These are phyloP conservation scores for Cassiopea andromeda DNA, from an alignment of 30 jellyfish, hydroid and myxozoan species.

Conservation along the genomic window DNA sequence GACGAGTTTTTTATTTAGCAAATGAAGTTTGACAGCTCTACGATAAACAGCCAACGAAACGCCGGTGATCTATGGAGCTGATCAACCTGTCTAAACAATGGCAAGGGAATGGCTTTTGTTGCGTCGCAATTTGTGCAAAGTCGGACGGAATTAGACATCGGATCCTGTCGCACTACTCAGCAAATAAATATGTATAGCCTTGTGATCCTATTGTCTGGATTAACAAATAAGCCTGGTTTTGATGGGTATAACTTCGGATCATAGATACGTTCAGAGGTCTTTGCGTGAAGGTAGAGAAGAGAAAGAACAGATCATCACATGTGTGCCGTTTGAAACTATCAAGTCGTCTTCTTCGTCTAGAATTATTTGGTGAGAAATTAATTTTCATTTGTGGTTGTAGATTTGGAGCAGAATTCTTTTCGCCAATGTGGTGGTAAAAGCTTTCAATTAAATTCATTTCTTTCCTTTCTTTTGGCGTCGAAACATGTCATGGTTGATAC, in stretches of 20 bases:
- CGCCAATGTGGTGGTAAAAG: no score
- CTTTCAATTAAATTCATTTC: no score
- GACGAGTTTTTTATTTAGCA: not conserved
- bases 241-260: not conserved
- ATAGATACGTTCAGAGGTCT: not conserved
- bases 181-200: constrained; percentile 29
- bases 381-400: not conserved
- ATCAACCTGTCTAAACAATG: constrained; percentile 24
- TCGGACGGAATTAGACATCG: constrained; percentile 24
- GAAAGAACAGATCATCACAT: no score
- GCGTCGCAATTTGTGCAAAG: constrained; percentile 3
- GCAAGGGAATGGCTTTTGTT: constrained; percentile 13
- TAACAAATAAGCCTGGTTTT: constrained; percentile 12
- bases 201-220: constrained; percentile 13
- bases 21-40: not conserved
- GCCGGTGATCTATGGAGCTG: not conserved
- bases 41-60: not conserved
- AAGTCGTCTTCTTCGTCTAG: not conserved
- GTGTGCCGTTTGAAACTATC: no score
- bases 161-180: constrained; percentile 15
- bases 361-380: not conserved
- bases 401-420: no score
- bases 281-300: not conserved
- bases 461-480: no score
- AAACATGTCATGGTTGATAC: no score